Conservation (phyloP, 2,113 vertebrate genomes). For the Nipponia nippon region DNA sequence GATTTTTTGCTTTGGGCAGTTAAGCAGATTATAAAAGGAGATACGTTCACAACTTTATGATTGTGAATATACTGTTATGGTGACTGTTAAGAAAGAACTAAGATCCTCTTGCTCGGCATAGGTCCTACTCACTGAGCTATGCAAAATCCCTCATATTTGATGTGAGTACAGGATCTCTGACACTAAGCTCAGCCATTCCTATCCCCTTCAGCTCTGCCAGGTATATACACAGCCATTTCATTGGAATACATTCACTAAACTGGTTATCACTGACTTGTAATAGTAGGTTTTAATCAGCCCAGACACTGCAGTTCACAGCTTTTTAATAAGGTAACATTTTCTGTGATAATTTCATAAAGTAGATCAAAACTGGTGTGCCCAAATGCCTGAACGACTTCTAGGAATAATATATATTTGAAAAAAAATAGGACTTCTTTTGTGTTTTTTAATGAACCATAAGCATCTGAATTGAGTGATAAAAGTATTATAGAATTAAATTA, state of each 20-base stretch:
- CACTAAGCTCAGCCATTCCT: background rate
- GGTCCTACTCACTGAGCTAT: background rate
- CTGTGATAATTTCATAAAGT: background rate
- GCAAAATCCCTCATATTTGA: background rate
- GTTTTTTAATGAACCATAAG: background rate
- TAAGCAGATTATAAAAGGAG: background rate
- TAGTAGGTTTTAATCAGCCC: background rate
- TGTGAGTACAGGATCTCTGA: background rate
- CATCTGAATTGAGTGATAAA: conserved; percentile 29
- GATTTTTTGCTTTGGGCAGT: background rate
- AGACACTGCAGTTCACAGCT: background rate
- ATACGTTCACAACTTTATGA: background rate
- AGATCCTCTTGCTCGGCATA: background rate
- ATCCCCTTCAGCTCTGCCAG: background rate
- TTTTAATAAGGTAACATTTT: background rate
- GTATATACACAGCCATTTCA: background rate
- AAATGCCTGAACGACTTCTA: background rate
- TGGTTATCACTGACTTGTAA: background rate
- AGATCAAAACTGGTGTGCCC: background rate
- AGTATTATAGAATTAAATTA: conserved; percentile 22
- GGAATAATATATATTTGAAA: background rate
- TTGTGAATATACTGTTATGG: background rate
- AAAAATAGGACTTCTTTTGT: background rate
- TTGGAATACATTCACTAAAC: background rate
- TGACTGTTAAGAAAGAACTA: background rate